Evolutionary conservation across 1,140 invertebrate genomes (phyloP).

Genomic region (Drosophila ananassae): DNA sequence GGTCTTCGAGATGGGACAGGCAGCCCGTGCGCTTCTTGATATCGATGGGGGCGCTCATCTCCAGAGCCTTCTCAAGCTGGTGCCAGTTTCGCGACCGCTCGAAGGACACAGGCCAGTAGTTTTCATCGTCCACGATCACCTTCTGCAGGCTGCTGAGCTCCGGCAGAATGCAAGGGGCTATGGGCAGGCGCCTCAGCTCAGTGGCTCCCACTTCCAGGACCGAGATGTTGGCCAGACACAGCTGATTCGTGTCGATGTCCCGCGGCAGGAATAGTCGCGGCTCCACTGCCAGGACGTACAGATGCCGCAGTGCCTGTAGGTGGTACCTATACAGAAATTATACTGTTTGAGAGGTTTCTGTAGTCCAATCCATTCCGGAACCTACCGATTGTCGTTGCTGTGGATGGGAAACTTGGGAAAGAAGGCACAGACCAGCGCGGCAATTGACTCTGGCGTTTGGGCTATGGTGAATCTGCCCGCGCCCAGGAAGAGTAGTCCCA

Average conservation of each 20-base stretch:
- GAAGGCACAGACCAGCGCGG: conserved; percentile 95
- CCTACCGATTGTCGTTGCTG: conserved; percentile 93
- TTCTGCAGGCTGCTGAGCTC: conserved; percentile 90
- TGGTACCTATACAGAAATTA: conserved; percentile 87
- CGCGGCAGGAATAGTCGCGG: conserved; percentile 93
- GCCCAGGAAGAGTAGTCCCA: conserved; percentile 97
- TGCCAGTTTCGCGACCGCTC: conserved; percentile 93
- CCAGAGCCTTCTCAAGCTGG: conserved; percentile 89
- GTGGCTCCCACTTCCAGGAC: conserved; percentile 72
- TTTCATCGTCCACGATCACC: conserved; percentile 91
- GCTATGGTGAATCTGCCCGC: conserved; percentile 95
- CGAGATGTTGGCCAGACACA: conserved; percentile 91
- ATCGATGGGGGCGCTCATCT: conserved; percentile 89
- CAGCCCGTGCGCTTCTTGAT: conserved; percentile 96
- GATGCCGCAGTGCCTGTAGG: conserved; percentile 96
- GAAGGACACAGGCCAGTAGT: conserved; percentile 95
- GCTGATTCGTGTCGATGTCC: conserved; percentile 91
- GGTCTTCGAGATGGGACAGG: conserved; percentile 94
- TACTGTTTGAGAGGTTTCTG: neutral
- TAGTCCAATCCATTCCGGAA: neutral
- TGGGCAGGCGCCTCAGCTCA: conserved; percentile 70
- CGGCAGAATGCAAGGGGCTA: conserved; percentile 94
- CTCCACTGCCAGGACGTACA: conserved; percentile 97
- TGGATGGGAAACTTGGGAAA: conserved; percentile 99
- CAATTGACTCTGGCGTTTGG: conserved; percentile 92